Base-by-base conservation (phyloP, 2,113 vertebrate species). In the Dascyllus trimaculatus region DNA sequence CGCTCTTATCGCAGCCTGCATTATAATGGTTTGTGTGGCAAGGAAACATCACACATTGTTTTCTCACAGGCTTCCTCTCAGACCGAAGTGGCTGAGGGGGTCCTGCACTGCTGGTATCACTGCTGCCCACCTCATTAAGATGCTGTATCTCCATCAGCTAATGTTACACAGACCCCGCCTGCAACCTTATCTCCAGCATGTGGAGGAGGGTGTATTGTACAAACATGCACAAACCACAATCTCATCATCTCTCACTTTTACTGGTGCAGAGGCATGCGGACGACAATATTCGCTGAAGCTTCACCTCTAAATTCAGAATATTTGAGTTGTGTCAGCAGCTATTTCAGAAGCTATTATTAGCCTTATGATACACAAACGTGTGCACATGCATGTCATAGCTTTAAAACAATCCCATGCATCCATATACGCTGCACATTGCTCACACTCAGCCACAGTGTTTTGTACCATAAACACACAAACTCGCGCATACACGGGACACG, bases 41-140 rank as follows among this genome's bases (percentile, higher is more conserved):
- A 87, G 89, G 88, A 91, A 91, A 88, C 90, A 81, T 92, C 84
- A 35, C 35, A 74, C 22, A 80, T 88, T 90, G 91, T 91, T 88
- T 87, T 74, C 80, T 53, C 45, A 11, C 70, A 58, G 81, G 80
- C 86, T 91, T 91, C 86, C 85, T 87, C 56, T 88, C 73, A 71
- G 85, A 61, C 7, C 35, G 1, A 26, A 72, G 74, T 56, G 69
- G 60, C 58, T 13, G 7, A 58, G 15, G 38, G 62, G 40, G 71
- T 57, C 52, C 53, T 26, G 17, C n/a, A 25, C 57, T 49, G 18
- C 68, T 65, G 70, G 19, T 46, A 73, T 76, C 80, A 35, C 56
- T 53, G 48, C 60, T 1, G 51, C 49, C 68, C 56, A 17, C 21
- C 70, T 85, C 75, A 77, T 82, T 89, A 84, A 64, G 32, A 67